These are phyloP conservation scores for Motacilla tschutschensis DNA, from an alignment of 2,113 vertebrate genomes.

Conservation along the genomic window DNA sequence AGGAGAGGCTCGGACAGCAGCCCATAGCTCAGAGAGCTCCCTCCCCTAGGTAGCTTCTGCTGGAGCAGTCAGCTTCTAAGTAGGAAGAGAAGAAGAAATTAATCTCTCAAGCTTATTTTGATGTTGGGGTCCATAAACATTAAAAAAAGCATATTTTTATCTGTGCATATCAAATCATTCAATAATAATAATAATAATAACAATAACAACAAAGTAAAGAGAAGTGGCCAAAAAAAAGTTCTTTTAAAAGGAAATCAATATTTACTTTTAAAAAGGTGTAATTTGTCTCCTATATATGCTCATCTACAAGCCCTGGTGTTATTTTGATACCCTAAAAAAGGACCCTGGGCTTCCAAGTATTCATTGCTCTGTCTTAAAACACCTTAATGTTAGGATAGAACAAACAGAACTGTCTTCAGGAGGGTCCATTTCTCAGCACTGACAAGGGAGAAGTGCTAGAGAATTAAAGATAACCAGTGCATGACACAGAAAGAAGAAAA, in stretches of 20 bases:
- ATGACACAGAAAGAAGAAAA: neutral
- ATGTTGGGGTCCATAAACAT: neutral
- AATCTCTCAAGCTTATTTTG: neutral
- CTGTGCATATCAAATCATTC: neutral
- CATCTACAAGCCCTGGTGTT: neutral
- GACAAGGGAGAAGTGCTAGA: neutral
- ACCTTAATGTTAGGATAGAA: neutral
- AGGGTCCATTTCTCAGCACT: neutral
- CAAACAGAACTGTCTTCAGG: neutral
- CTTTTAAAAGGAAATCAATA: neutral
- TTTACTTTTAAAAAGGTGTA: neutral
- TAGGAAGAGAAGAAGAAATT: neutral
- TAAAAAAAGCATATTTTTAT: neutral
- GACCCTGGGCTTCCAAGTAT: neutral
- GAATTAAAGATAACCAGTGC: neutral
- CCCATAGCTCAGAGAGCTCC: neutral
- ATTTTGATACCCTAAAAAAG: neutral
- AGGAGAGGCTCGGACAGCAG: neutral
- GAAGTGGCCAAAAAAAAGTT: neutral
- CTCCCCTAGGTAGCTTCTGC: neutral
- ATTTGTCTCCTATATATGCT: neutral
- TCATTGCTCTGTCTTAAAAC: neutral
- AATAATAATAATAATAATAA: neutral
- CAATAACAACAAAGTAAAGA: neutral
- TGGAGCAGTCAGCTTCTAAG: neutral